phyloP scores from a whole-genome alignment of 2,797 vertebrate genomes.

The Melanotaenia parkinsoni region DNA sequence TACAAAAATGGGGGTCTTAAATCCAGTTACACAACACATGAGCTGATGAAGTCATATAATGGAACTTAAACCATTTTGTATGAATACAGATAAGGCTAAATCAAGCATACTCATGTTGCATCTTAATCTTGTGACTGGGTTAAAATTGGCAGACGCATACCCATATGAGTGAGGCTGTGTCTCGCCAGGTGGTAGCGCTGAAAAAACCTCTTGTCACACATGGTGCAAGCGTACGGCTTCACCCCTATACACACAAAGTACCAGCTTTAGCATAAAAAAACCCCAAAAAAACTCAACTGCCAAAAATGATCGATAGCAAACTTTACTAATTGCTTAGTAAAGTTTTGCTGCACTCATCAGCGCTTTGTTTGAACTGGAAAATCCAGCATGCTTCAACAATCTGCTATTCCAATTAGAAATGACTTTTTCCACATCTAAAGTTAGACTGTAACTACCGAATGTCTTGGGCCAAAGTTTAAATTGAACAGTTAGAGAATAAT shows the following conservation, averaged over 20 bases:
- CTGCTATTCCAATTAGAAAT: slow-evolving; percentile 61
- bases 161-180: slow-evolving; percentile 86
- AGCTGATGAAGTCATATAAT: slow-evolving; percentile 60
- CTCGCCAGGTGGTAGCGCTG: slow-evolving; percentile 86
- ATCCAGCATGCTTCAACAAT: slow-evolving; percentile 48
- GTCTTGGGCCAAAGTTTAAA: slow-evolving; percentile 26
- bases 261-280: slow-evolving; percentile 75
- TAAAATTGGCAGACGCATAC: slow-evolving; percentile 81
- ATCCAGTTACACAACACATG: slow-evolving; percentile 68
- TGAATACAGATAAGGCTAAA: slow-evolving; percentile 56
- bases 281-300: slow-evolving; percentile 75
- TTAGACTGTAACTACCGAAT: slow-evolving; percentile 9
- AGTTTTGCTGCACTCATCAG: slow-evolving; percentile 77
- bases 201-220: slow-evolving; percentile 87
- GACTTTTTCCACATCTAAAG: slow-evolving; percentile 21
- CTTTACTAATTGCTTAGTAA: slow-evolving; percentile 82
- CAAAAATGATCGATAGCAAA: slow-evolving; percentile 80
- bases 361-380: slow-evolving; percentile 62
- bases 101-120: slow-evolving; percentile 65
- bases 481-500: slow-evolving; percentile 12
- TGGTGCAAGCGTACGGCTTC: slow-evolving; percentile 86
- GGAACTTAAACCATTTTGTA: slow-evolving; percentile 40
- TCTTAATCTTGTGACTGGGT: slow-evolving; percentile 71
- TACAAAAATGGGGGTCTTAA: slow-evolving; percentile 36
- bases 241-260: slow-evolving; percentile 84